Conservation (phyloP, 1,140 invertebrate species). For the Drosophila guanche region DNA sequence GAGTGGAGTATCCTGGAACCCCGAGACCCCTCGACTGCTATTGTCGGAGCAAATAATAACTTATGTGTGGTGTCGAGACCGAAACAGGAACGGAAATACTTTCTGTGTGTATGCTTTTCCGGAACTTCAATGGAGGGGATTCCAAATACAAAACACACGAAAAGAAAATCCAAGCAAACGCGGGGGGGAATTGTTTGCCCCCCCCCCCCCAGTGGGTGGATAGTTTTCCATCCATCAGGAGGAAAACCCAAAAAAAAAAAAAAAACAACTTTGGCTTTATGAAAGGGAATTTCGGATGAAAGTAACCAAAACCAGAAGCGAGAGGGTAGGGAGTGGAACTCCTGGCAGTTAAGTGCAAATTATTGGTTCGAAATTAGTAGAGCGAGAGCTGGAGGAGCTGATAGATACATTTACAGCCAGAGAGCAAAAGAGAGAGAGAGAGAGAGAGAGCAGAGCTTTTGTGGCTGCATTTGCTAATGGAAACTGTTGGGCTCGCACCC, state of each 20-base stretch:
- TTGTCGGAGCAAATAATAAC: slow-evolving; percentile 76
- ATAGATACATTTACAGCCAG: slow-evolving; percentile 6
- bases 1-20: slow-evolving; percentile 33
- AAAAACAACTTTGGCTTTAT: slow-evolving; percentile 40
- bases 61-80: slow-evolving; percentile 72
- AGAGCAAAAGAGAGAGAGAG: not conserved
- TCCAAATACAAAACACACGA: slow-evolving; percentile 35
- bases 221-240: slow-evolving; percentile 24
- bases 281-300: slow-evolving; percentile 71
- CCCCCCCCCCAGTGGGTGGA: not conserved
- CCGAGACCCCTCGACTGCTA: slow-evolving; percentile 20
- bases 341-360: slow-evolving; percentile 71
- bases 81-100: slow-evolving; percentile 59
- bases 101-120: slow-evolving; percentile 53
- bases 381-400: slow-evolving; percentile 32
- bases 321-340: slow-evolving; percentile 35
- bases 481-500: slow-evolving; percentile 38
- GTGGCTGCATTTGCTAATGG: slow-evolving; percentile 76
- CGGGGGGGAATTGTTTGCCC: slow-evolving; percentile 2
- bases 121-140: slow-evolving; percentile 8
- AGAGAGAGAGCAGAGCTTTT: slow-evolving; percentile 46
- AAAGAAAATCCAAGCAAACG: not conserved
- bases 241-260: not conserved
- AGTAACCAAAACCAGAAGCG: slow-evolving; percentile 54
- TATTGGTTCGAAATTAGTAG: slow-evolving; percentile 73